Base-by-base conservation (phyloP, 2,888 invertebrate genomes). In the Torymus texanus region DNA sequence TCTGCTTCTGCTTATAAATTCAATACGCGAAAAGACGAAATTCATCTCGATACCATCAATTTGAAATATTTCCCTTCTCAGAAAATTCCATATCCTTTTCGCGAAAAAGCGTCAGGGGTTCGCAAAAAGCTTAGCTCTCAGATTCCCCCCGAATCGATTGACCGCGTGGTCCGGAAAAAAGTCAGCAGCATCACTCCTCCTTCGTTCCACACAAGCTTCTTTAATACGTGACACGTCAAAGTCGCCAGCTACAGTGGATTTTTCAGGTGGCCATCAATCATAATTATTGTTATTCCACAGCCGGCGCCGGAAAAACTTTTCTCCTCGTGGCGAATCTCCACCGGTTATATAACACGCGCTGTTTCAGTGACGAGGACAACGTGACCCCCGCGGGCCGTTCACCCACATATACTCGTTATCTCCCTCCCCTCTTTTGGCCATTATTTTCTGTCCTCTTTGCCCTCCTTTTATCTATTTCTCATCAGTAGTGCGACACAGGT, bases 391-490 rank as follows among this genome's bases (percentile, higher is more conserved):
- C 10, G 18, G 58, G 18, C 18, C 11, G 11, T 8, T 50, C 29
- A 11, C 51, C 24, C 18, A 29, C 29, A n/a, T 14, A 14, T 51
- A 21, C 71, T 63, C 72, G 72, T 50, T 59, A 75, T 75, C 75
- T 53, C 18, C 8, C 16, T 65, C 41, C 56, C 55, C 53, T 67
- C 29, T 53, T 21, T 50, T 13, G 29, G 11, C 61, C 11, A 5
- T 29, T 29, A 29, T 3, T 29, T 29, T 29, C 29, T 29, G 2
- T 5, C 29, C 5, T 29, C 29, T 3, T 5, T 5, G 5, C 5
- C 5, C 29, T 29, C 4, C 67, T 21, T 61, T 75, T 67, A 75
- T 75, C 75, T 68, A 75, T 68, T 67, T 68, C 8, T 68, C 62
- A 68, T 68, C 75, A 41, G 65, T 18, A 5, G 50, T 13, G 12